Percentiles rank a stretch among this genome's conserved stretches.
Conservation (phyloP, 1,140 invertebrate species). For the Apis florea region DNA sequence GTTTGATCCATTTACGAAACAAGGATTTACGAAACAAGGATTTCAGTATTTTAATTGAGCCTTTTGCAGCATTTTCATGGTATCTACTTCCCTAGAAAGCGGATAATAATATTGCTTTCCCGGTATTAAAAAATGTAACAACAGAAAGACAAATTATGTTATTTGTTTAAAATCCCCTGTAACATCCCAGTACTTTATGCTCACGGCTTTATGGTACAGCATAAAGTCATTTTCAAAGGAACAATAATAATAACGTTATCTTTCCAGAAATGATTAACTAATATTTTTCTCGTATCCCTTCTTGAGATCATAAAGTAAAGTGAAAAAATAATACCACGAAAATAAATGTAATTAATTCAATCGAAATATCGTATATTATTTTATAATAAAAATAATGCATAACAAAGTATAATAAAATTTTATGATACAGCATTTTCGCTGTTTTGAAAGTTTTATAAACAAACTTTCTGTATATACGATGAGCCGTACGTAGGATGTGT, state of each 20-base stretch:
- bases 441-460: background rate
- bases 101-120: background rate
- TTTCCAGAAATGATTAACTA: background rate
- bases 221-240: background rate
- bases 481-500: too few relatives aligned
- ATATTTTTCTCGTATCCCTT: background rate
- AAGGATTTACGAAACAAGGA: background rate
- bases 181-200: background rate
- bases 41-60: background rate
- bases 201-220: background rate
- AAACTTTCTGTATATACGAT: background rate
- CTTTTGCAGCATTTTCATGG: background rate
- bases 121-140: background rate
- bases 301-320: too few relatives aligned
- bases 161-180: background rate
- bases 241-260: too few relatives aligned
- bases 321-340: too few relatives aligned
- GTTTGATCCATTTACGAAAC: background rate
- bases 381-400: too few relatives aligned
- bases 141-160: background rate
- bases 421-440: background rate
- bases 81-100: background rate
- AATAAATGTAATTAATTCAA: too few relatives aligned
- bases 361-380: too few relatives aligned
- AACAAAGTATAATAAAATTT: background rate